Conservation (phyloP, 92 coral and sea anemone genomes). For the Palythoa grandis region DNA sequence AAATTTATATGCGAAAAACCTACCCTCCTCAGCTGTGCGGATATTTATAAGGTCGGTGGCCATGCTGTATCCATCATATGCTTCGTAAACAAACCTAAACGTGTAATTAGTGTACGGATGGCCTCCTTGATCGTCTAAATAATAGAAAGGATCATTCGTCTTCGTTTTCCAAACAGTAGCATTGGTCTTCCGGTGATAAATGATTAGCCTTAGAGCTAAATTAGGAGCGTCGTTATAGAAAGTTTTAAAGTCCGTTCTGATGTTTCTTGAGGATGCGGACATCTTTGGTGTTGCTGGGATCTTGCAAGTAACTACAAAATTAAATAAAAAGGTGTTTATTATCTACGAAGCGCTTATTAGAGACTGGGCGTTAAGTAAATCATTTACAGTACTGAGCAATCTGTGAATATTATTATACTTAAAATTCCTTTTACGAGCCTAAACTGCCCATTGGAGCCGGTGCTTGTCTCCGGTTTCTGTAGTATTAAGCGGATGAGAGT, state of each 20-base stretch:
- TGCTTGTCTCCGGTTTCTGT: too few relatives aligned
- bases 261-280: neutral
- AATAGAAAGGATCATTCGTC: neutral
- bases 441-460: too few relatives aligned
- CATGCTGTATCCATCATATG: constrained; percentile 9
- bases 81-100: neutral
- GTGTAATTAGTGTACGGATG: constrained; percentile 24
- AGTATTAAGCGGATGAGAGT: too few relatives aligned
- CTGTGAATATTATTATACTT: neutral
- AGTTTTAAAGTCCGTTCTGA: neutral
- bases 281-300: neutral
- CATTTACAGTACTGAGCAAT: neutral
- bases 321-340: neutral
- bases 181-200: constrained; percentile 2
- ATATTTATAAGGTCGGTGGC: neutral
- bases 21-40: constrained; percentile 8
- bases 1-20: neutral
- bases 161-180: neutral
- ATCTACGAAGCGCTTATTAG: too few relatives aligned
- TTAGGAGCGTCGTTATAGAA: too few relatives aligned
- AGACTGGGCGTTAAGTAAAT: neutral
- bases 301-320: neutral
- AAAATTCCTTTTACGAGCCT: too few relatives aligned
- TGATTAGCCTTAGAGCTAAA: neutral
- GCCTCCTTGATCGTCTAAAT: neutral